Percentiles rank a stretch among this genome's conserved stretches.
Evolutionary conservation across 2,797 vertebrate genomes (phyloP).

Genomic region (Pseudomugil gertrudae): DNA sequence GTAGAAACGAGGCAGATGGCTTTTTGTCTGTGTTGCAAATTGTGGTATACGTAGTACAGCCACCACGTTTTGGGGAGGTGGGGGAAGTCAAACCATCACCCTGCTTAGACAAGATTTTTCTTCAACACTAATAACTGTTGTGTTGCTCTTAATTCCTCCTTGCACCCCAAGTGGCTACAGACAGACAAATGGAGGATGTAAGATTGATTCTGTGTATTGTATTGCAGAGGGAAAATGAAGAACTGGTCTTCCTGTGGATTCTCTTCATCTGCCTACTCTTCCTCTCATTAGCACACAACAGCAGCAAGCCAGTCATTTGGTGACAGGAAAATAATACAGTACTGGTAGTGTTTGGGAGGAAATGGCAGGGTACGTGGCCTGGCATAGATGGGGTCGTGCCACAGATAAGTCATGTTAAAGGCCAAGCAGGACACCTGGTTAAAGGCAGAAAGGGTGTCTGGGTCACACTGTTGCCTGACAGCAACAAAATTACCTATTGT

Average conservation of each 20-base stretch:
- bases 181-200: slow-evolving; percentile 81
- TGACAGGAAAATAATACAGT: slow-evolving; percentile 99
- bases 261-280: slow-evolving; percentile 91
- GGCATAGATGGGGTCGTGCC: slow-evolving; percentile 89
- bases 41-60: no score
- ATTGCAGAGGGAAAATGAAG: slow-evolving; percentile 59
- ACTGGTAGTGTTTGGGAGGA: slow-evolving; percentile 91
- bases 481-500: slow-evolving; percentile 4
- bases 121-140: slow-evolving; percentile 92
- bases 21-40: slow-evolving; percentile 40
- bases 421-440: slow-evolving; percentile 81
- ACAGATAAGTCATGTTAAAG: slow-evolving; percentile 90
- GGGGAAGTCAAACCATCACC: slow-evolving; percentile 45
- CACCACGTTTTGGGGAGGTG: slow-evolving; percentile 26
- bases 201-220: slow-evolving; percentile 87
- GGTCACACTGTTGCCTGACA: slow-evolving; percentile 58
- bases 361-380: slow-evolving; percentile 91
- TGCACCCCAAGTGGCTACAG: slow-evolving; percentile 91
- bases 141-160: slow-evolving; percentile 93
- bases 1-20: slow-evolving; percentile 21
- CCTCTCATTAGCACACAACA: slow-evolving; percentile 87
- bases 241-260: slow-evolving; percentile 83
- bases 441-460: slow-evolving; percentile 68
- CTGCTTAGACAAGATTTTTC: slow-evolving; percentile 71
- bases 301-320: slow-evolving; percentile 94